A percentile compares a stretch with the other conserved stretches of the same genome.
phyloP scores from a whole-genome alignment of 2,113 vertebrate species.

The Otis tarda region DNA sequence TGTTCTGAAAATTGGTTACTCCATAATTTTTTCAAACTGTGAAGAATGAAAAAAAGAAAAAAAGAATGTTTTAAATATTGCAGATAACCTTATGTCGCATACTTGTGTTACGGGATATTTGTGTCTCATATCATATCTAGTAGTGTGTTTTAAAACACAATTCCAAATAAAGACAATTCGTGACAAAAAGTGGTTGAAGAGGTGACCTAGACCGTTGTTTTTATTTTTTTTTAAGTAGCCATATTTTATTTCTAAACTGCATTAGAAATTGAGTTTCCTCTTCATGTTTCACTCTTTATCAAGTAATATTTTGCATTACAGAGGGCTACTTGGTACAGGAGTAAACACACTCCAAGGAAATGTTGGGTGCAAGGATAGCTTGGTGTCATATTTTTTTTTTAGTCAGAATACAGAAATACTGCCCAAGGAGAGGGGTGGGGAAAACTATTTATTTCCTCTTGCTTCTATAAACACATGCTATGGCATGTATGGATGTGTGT shows the following conservation, averaged over 20 bases:
- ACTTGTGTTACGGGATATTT: no score
- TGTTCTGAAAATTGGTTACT: no score
- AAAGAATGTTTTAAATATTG: background rate
- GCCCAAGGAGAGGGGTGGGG: background rate
- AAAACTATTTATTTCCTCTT: background rate
- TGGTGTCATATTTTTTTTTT: background rate
- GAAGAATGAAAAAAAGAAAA: background rate
- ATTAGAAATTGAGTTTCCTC: background rate
- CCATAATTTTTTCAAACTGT: no score
- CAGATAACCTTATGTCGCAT: no score
- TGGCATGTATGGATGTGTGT: background rate
- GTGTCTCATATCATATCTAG: no score
- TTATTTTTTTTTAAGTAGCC: background rate
- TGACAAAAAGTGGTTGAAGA: background rate
- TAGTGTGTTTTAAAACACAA: background rate
- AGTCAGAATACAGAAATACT: background rate
- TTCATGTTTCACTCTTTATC: background rate
- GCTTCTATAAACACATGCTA: background rate
- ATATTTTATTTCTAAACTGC: background rate
- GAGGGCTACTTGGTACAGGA: background rate
- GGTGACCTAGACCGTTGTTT: background rate
- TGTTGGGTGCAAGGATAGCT: background rate
- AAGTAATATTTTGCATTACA: background rate
- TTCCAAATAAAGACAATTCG: background rate
- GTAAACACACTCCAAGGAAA: background rate